Percentiles rank a stretch among this genome's conserved stretches.
Evolutionary conservation across 2,113 vertebrate genomes (phyloP).

Genomic region (Meriones unguiculatus): DNA sequence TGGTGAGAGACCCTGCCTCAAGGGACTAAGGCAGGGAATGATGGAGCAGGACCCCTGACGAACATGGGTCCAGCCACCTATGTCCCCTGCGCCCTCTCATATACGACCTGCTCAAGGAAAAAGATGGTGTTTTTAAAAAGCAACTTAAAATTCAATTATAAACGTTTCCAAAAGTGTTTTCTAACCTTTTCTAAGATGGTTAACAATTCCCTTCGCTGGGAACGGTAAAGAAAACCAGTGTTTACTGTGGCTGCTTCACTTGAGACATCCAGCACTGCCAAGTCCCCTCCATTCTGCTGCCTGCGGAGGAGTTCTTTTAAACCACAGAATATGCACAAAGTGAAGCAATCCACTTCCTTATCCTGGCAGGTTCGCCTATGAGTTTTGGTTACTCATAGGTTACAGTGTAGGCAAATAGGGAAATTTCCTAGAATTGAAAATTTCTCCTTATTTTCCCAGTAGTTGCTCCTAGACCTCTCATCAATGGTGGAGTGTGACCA

Average conservation of each 20-base stretch:
- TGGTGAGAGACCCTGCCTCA: not conserved
- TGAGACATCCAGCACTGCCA: not conserved
- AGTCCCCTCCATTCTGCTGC: no score
- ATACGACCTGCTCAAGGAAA: no score
- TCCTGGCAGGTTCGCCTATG: not conserved
- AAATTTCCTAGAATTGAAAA: not conserved
- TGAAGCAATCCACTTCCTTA: not conserved
- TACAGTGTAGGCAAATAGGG: accelerated
- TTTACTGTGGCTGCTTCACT: accelerated
- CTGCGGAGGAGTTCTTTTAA: not conserved
- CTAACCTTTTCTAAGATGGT: not conserved
- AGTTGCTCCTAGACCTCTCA: not conserved
- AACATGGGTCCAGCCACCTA: accelerated
- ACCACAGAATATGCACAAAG: not conserved
- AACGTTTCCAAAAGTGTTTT: not conserved
- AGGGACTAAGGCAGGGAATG: not conserved
- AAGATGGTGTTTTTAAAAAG: not conserved
- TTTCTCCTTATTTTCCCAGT: not conserved
- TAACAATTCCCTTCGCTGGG: not conserved
- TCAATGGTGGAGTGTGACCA: not conserved
- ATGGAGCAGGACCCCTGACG: not conserved
- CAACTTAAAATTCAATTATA: not conserved
- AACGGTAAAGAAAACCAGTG: accelerated
- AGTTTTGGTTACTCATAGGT: not conserved
- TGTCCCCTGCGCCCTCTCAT: not conserved